Conservation (phyloP, 2,797 vertebrate species). For the Leptodactylus fallax region DNA sequence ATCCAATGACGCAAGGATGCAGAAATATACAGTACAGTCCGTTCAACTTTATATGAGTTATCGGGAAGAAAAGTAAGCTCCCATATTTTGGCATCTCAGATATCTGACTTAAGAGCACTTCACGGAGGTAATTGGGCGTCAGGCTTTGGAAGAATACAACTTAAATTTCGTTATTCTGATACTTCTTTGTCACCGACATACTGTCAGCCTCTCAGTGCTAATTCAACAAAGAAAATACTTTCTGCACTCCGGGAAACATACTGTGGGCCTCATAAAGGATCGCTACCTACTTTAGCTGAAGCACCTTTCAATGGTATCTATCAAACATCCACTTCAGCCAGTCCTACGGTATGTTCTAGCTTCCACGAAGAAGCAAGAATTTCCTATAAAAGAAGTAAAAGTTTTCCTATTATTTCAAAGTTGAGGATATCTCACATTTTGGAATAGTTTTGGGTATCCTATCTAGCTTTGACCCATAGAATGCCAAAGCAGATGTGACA, state of each 20-base stretch:
- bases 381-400: background rate
- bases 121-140: conserved; percentile 19
- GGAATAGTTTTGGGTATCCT: background rate
- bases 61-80: background rate
- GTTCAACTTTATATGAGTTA: background rate
- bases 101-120: background rate
- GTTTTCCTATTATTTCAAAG: background rate
- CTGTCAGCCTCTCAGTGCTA: background rate
- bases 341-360: background rate
- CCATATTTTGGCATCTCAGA: conserved; percentile 4
- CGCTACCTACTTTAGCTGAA: background rate
- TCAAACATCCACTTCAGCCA: background rate
- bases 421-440: background rate
- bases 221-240: conserved; percentile 33
- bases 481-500: too few relatives aligned
- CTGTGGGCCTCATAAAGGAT: background rate
- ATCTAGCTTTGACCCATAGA: too few relatives aligned
- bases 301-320: background rate
- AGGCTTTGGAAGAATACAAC: conserved; percentile 7
- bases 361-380: background rate
- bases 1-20: background rate
- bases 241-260: background rate
- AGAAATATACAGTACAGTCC: background rate
- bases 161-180: conserved; percentile 10
- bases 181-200: conserved; percentile 3